Conservation (phyloP, 2,888 invertebrate genomes). For the Orgyia antiqua region DNA sequence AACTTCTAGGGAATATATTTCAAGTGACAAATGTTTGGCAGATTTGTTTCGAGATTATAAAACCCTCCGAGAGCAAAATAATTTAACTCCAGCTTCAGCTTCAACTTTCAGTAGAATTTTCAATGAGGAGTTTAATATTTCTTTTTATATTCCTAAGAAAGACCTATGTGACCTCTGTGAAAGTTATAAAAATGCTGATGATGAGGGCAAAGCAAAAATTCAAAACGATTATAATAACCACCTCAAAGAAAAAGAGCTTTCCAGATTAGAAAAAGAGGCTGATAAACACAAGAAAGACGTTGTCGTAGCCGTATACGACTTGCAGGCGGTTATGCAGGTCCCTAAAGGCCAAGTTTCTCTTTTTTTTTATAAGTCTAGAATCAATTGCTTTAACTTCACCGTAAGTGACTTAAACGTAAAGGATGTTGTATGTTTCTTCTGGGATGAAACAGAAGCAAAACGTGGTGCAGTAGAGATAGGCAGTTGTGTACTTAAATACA, state of each 20-base stretch:
- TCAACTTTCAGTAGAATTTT: slow-evolving; percentile 1
- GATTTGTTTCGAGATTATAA: slow-evolving; percentile 7
- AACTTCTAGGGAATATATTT: slow-evolving; percentile 9
- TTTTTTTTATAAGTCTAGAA: neutral
- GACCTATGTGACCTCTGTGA: slow-evolving; percentile 2
- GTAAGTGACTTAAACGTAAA: slow-evolving; percentile 1
- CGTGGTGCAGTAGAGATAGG: neutral
- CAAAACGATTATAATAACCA: slow-evolving; percentile 6
- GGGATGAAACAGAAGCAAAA: neutral
- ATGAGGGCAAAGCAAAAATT: slow-evolving; percentile 4
- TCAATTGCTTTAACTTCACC: neutral
- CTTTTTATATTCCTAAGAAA: slow-evolving; percentile 1
- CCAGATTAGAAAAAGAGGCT: slow-evolving; percentile 2
- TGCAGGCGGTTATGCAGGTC: slow-evolving; percentile 1
- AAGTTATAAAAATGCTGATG: slow-evolving; percentile 2
- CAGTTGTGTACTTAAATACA: neutral
- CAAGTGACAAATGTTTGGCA: slow-evolving; percentile 6
- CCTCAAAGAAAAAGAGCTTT: slow-evolving; percentile 4
- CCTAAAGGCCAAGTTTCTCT: slow-evolving; percentile 1
- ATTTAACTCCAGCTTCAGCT: neutral
- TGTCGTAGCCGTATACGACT: neutral
- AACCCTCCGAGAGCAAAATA: neutral
- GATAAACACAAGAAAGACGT: neutral
- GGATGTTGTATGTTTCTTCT: neutral
- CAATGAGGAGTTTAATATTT: slow-evolving; percentile 2